A percentile compares a stretch with the other conserved stretches of the same genome.
phyloP scores from a whole-genome alignment of 2,888 invertebrate species.

The Drosophila prostipennis region DNA sequence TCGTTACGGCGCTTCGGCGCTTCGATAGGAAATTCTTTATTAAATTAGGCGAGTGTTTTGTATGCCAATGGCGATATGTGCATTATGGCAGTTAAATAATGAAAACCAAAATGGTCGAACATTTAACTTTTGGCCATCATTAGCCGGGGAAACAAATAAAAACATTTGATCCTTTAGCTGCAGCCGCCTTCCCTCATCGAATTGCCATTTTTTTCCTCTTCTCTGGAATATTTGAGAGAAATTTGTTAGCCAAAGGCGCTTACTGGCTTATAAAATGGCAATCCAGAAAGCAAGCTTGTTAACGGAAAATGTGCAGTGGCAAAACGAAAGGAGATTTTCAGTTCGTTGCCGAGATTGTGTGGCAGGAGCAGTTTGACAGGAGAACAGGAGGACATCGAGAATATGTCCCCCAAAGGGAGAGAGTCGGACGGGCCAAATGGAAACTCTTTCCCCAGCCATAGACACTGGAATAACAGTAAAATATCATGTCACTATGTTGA shows the following conservation, averaged over 20 bases:
- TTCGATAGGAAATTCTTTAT: conserved; percentile 23
- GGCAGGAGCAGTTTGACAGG: conserved; percentile 17
- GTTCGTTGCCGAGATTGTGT: conserved; percentile 23
- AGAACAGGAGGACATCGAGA: conserved; percentile 4
- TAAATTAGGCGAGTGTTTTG: conserved; percentile 31
- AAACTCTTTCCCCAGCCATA: conserved; percentile 17
- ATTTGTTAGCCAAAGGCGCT: conserved; percentile 48
- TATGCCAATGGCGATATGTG: background rate
- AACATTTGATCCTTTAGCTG: background rate
- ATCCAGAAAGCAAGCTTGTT: conserved; percentile 29
- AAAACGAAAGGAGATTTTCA: conserved; percentile 24
- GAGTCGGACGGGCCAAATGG: conserved; percentile 12
- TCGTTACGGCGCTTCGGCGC: conserved; percentile 12
- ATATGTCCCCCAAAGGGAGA: conserved; percentile 10
- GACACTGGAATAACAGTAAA: conserved; percentile 29
- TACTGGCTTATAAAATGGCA: conserved; percentile 50
- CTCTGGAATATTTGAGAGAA: conserved; percentile 1
- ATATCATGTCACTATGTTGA: conserved; percentile 36
- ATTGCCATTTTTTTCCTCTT: conserved; percentile 4
- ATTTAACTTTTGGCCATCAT: conserved; percentile 4
- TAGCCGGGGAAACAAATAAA: background rate
- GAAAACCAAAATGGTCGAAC: background rate
- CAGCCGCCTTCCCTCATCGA: background rate
- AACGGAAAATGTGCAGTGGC: conserved; percentile 27
- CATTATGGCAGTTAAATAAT: conserved; percentile 10